Evolutionary conservation across 1,140 invertebrate species (phyloP).

Genomic region (Intoshia linei): DNA sequence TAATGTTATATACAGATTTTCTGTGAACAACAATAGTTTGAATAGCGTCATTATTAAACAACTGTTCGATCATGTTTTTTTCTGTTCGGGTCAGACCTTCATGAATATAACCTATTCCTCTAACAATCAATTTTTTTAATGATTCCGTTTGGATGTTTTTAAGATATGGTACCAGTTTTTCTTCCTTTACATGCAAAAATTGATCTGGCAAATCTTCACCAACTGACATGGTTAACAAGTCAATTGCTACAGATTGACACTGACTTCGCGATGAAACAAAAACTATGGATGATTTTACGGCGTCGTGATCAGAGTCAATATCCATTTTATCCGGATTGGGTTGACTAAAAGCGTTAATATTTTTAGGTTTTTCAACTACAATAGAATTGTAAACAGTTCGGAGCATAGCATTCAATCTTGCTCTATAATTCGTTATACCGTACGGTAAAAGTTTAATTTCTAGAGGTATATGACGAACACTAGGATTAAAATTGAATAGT

Average conservation of each 20-base stretch:
- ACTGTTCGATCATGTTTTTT: conserved; percentile 49
- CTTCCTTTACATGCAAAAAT: conserved; percentile 44
- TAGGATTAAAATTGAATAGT: conserved; percentile 92
- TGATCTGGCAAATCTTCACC: conserved; percentile 42
- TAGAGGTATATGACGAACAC: conserved; percentile 61
- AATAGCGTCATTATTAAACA: conserved; percentile 63
- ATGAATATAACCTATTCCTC: conserved; percentile 83
- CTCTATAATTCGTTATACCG: conserved; percentile 76
- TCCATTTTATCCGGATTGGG: no score
- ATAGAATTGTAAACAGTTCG: conserved; percentile 83
- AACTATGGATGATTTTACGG: conserved; percentile 19
- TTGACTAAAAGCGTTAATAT: no score
- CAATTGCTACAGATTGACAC: conserved; percentile 48
- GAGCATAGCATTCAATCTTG: conserved; percentile 69
- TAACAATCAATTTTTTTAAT: conserved; percentile 25
- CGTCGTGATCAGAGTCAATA: conserved; percentile 40
- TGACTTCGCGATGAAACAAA: neutral
- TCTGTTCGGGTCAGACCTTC: conserved; percentile 55
- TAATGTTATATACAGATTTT: conserved; percentile 60
- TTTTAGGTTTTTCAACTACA: no score
- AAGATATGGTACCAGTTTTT: conserved; percentile 49
- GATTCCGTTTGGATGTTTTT: conserved; percentile 24
- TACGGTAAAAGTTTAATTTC: no score
- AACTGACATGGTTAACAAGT: conserved; percentile 59
- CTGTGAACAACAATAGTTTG: conserved; percentile 60